Percentiles rank a stretch among this genome's conserved stretches.
phyloP scores from a whole-genome alignment of 1,140 invertebrate species.

The Drosophila kikkawai region DNA sequence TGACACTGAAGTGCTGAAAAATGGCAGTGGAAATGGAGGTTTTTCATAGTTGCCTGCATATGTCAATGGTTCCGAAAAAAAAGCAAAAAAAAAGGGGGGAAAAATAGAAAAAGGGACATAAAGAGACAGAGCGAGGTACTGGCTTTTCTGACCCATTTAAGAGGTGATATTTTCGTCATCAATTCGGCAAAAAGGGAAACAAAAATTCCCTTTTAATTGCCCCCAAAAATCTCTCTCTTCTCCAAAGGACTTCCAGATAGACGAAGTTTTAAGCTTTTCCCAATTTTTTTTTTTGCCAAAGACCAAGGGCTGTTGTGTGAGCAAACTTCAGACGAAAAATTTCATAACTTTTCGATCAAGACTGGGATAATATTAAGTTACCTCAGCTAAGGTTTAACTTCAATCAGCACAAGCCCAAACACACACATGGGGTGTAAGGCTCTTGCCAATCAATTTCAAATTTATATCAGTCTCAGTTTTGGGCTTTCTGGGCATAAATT shows the following conservation, averaged over 20 bases:
- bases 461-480: slow-evolving; percentile 38
- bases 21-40: slow-evolving; percentile 19
- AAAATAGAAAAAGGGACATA: too few relatives aligned
- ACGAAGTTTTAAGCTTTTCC: slow-evolving; percentile 18
- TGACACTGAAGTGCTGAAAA: slow-evolving; percentile 46
- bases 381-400: slow-evolving; percentile 19
- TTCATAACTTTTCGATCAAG: slow-evolving; percentile 16
- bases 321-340: slow-evolving; percentile 19
- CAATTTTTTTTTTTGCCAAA: neutral
- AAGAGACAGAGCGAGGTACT: neutral
- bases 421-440: slow-evolving; percentile 1
- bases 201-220: slow-evolving; percentile 42
- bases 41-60: slow-evolving; percentile 27
- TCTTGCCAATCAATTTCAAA: slow-evolving; percentile 58
- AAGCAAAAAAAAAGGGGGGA: neutral
- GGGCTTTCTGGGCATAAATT: slow-evolving; percentile 44
- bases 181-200: slow-evolving; percentile 20
- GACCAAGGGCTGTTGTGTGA: neutral
- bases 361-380: slow-evolving; percentile 21
- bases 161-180: slow-evolving; percentile 28
- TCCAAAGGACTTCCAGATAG: neutral
- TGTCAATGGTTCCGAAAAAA: slow-evolving; percentile 37
- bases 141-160: slow-evolving; percentile 32
- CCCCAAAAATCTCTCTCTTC: slow-evolving; percentile 16
- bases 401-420: slow-evolving; percentile 12